phyloP scores from a whole-genome alignment of 2,113 vertebrate genomes.

The Pardalotus punctatus region DNA sequence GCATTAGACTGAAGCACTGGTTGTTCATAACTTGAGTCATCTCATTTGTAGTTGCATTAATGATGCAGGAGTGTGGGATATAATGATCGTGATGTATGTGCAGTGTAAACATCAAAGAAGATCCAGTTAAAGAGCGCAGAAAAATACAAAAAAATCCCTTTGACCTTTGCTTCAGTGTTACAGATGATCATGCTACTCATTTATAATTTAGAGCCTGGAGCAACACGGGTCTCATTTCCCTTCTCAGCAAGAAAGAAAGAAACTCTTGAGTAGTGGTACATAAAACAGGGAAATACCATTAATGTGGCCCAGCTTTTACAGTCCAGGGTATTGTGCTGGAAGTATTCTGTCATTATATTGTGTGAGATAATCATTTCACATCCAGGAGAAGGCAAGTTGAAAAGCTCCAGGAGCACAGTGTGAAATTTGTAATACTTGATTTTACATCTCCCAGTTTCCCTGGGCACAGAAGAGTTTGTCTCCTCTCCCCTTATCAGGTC shows the following conservation, averaged over 20 bases:
- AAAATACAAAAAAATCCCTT: background rate
- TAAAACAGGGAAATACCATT: background rate
- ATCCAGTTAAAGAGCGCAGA: slow-evolving; percentile 36
- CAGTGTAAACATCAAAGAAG: slow-evolving; percentile 59
- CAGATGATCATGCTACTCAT: slow-evolving; percentile 34
- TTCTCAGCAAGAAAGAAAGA: background rate
- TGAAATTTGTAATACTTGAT: background rate
- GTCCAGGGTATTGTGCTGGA: background rate
- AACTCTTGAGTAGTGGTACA: background rate
- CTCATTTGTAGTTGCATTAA: slow-evolving; percentile 44
- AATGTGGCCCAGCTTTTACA: background rate
- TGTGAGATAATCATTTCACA: background rate
- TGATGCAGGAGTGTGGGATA: background rate
- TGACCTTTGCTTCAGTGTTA: slow-evolving; percentile 39
- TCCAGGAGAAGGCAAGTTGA: background rate
- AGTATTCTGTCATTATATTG: background rate
- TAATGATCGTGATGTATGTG: slow-evolving; percentile 29
- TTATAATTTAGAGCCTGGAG: slow-evolving; percentile 61
- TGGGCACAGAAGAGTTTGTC: background rate
- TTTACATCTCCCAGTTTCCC: background rate
- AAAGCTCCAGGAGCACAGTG: background rate
- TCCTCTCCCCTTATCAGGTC: background rate
- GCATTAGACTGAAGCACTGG: background rate
- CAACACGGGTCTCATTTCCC: background rate
- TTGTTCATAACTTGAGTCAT: slow-evolving; percentile 9